Base-by-base conservation (phyloP, 1,140 invertebrate species). In the Pseudomyrmex gracilis region DNA sequence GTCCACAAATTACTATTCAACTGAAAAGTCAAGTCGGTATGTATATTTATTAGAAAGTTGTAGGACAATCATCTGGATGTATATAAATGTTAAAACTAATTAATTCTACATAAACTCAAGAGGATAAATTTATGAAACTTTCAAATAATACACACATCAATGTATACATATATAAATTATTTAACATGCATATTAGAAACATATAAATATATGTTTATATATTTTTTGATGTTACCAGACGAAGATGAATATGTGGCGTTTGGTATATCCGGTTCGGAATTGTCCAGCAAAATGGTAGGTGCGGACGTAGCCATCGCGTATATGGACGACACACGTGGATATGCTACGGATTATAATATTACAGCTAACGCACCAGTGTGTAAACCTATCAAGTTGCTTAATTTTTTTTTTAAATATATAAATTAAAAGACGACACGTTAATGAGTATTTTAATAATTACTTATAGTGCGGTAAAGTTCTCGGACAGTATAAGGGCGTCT, bases 181-280 rank as follows among this genome's bases (percentile, higher is more conserved):
- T 34, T 34, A 0, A 34, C 7, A 5, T 34, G 34, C 5, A 34
- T 34, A 34, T 34, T 34, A 34, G 34, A 34, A 34, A 34, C 34
- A 34, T 34, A 5, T 34, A 7, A 5, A 7, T 5, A 34, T 34
- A 34, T 34, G 1, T 34, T 4, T 34, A 5, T 7, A 34, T 34
- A 8, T 2, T 58, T 53, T 24, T 53, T 7, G 10, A 22, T 78
- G 7, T 66, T 24, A 15, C n/a, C 49, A 94, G 96, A 91, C 0
- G 96, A 97, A 88, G 94, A 97, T 88, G 97, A 98, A 84, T 99
- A 98, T 92, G 96, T 98, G 95, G 96, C 97, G 17, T 98, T 98
- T 93, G 98, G 98, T 51, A 92, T 98, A 17, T 98, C 98, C 49
- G 98, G 97, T 43, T 96, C 96, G 2, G 92, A 95, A 3, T 94